Evolutionary conservation across 2,113 vertebrate genomes (phyloP).

Genomic region (Hirundichthys speculiger): DNA sequence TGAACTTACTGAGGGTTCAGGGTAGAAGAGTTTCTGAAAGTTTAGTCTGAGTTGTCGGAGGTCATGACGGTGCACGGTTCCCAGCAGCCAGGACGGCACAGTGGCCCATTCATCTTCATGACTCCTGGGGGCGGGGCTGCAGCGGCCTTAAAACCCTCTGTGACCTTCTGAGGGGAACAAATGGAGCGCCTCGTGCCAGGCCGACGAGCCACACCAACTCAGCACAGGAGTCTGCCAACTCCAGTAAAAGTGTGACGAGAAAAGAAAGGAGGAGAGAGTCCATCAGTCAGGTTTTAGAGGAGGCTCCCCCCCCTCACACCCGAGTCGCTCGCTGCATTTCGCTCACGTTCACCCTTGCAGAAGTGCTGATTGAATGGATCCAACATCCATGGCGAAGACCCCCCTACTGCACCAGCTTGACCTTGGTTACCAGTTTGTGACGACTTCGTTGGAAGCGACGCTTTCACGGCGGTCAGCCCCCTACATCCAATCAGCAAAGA

Average conservation of each 20-base stretch:
- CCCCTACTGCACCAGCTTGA: conserved; percentile 33
- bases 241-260: conserved; percentile 72
- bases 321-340: conserved; percentile 36
- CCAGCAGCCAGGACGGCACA: background rate
- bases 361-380: conserved; percentile 58
- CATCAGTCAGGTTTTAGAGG: conserved; percentile 3
- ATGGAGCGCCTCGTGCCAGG: conserved; percentile 78
- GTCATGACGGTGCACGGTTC: conserved; percentile 64
- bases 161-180: conserved; percentile 85
- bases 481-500: conserved; percentile 35
- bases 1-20: conserved; percentile 25
- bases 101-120: conserved; percentile 73
- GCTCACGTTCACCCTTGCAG: conserved; percentile 41
- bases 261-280: conserved; percentile 3
- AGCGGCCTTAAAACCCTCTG: conserved; percentile 36
- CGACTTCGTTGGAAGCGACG: too few relatives aligned
- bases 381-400: conserved; percentile 34
- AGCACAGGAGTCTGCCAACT: conserved; percentile 76
- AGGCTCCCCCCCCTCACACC: conserved; percentile 7
- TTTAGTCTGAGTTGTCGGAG: conserved; percentile 69
- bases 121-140: conserved; percentile 66
- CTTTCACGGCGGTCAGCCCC: conserved; percentile 34
- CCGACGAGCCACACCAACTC: conserved; percentile 74
- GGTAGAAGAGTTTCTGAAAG: conserved; percentile 50
- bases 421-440: conserved; percentile 40